Conservation (phyloP, 2,797 vertebrate species). For the Loriculus beryllinus region DNA sequence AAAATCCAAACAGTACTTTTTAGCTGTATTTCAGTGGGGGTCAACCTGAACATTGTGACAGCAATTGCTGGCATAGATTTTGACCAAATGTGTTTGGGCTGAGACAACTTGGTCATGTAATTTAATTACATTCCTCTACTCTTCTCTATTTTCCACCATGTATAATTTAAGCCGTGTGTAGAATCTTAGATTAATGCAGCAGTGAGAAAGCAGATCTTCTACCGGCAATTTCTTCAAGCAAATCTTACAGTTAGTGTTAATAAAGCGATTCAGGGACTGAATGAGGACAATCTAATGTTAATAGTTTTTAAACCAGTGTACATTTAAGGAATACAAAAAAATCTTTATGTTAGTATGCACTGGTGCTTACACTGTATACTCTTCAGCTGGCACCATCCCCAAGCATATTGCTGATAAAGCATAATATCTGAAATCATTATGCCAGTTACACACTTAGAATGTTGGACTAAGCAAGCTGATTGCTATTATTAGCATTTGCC, state of each 20-base stretch:
- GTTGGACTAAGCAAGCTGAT: background rate
- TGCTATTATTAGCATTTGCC: background rate
- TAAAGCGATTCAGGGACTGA: background rate
- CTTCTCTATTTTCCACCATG: background rate
- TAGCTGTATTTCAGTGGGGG: background rate
- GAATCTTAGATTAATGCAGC: conserved; percentile 1
- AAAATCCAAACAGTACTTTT: background rate
- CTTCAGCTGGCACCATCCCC: background rate
- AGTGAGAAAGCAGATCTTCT: conserved; percentile 30
- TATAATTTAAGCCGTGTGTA: background rate
- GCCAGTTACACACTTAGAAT: background rate
- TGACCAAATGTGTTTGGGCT: conserved; percentile 9
- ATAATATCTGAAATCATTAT: background rate
- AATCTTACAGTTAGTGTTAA: background rate
- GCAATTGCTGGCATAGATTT: background rate
- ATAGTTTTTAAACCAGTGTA: conserved; percentile 1
- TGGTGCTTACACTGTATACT: background rate
- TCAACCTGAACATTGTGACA: background rate
- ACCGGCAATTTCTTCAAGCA: conserved; percentile 10
- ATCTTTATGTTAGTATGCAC: background rate
- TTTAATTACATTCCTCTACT: conserved; percentile 43
- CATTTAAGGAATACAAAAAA: background rate
- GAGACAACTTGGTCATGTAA: conserved; percentile 19
- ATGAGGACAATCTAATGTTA: conserved; percentile 11
- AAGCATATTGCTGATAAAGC: conserved; percentile 19